Evolutionary conservation across 1,140 invertebrate species (phyloP), one percentile per base, ranked within the genome.

Genomic region (Hyphantria cunea): DNA sequence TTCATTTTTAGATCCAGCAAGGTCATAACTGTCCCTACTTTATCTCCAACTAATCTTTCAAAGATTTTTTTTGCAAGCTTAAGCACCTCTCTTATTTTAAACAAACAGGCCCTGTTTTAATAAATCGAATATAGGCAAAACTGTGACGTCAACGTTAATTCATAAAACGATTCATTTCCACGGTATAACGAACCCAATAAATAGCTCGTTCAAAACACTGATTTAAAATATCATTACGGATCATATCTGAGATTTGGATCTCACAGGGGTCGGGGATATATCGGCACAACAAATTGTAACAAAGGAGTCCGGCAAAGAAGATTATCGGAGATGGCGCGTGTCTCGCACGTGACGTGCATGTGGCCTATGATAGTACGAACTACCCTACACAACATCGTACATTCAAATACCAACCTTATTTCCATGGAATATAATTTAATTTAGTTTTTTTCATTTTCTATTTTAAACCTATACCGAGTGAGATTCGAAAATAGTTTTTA

Each of bases 221-320:
- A 86, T 88, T 90, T 86, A 90, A 90, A 90, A 88, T 87, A 88
- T 90, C 87, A 88, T 90, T 90, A 90, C 74, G 78, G 55, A 64
- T 77, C 77, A 80, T 87, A 90, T 88, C 87, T 80, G 76, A 82
- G 74, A 79, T 70, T 71, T 60, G 52, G 79, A 89, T 89, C 86
- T 84, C 82, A 74, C 75, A 74, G 80, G 73, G 61, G 48, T 44
- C n/a, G 59, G 65, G 67, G 56, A 74, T 78, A 83, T 83, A 78
- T 74, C 67, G 59, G 60, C 45, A 58, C 76, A 84, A 84, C 84
- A 87, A 89, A 89, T 88, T 87, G 84, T 82, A 90, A 88, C 84
- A 90, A 90, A 86, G 82, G 75, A 74, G 65, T 75, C 69, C 67
- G 75, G 72, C 58, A 88, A 86, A 88, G 84, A 75, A 88, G 87